Conservation (phyloP, 2,797 vertebrate species). For the Intellagama lesueurii region DNA sequence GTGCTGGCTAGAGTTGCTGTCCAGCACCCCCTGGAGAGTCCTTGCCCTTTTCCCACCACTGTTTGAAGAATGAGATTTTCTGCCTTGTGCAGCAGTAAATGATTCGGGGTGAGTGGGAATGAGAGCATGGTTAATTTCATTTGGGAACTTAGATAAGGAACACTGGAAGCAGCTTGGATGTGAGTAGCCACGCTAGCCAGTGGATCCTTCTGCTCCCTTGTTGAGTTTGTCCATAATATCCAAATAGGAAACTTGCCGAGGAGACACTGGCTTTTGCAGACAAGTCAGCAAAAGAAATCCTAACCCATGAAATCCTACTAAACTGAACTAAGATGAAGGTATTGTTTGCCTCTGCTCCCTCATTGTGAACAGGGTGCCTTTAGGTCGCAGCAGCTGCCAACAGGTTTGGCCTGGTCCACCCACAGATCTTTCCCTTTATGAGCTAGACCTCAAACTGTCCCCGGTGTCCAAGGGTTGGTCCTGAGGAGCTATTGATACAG, state of each 20-base stretch:
- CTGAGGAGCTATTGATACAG: background rate
- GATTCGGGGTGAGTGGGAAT: background rate
- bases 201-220: background rate
- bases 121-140: background rate
- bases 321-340: too few species aligned
- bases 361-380: background rate
- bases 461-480: too few species aligned
- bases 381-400: too few species aligned
- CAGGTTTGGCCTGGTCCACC: background rate
- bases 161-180: background rate
- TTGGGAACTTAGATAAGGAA: background rate
- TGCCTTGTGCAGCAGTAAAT: constrained; percentile 10
- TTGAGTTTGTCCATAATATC: background rate
- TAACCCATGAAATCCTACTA: too few species aligned
- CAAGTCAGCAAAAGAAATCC: background rate
- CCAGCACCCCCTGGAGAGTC: too few species aligned
- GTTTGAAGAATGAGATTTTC: constrained; percentile 1
- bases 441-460: background rate
- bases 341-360: background rate
- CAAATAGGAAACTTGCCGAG: background rate
- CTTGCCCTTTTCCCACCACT: too few species aligned
- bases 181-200: background rate
- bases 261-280: background rate
- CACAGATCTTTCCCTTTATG: too few species aligned
- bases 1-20: too few species aligned